Percentiles rank a stretch among this genome's conserved stretches.
These are phyloP conservation scores for Peucedramus taeniatus DNA, from an alignment of 2,113 vertebrate genomes.

Conservation along the genomic window DNA sequence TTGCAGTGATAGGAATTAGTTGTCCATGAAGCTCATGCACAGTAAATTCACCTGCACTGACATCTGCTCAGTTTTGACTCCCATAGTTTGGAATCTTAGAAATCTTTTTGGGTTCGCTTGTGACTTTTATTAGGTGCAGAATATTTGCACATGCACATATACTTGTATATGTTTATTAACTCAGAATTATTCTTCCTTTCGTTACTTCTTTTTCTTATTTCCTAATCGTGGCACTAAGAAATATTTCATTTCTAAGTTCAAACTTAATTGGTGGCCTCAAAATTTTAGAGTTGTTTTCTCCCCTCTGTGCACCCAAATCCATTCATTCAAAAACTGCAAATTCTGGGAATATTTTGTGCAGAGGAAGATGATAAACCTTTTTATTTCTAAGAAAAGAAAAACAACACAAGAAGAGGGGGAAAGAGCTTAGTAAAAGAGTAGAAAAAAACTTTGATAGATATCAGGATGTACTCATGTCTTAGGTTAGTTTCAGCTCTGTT, in stretches of 20 bases:
- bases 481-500: background rate
- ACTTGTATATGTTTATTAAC: background rate
- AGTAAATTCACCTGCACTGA: background rate
- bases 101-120: background rate
- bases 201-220: background rate
- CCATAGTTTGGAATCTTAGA: background rate
- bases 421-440: background rate
- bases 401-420: fast-evolving
- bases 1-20: background rate
- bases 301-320: background rate
- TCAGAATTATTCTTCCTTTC: background rate
- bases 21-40: background rate
- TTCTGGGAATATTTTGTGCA: background rate
- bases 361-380: background rate
- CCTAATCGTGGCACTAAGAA: background rate
- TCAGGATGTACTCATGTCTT: background rate
- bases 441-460: background rate
- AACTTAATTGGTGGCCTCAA: background rate
- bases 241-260: background rate
- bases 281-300: background rate
- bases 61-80: background rate
- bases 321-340: background rate
- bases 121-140: background rate
- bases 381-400: background rate
- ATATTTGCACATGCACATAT: background rate